These are phyloP conservation scores for Malaclemys terrapin DNA, from an alignment of 2,113 vertebrate genomes.

Conservation along the genomic window DNA sequence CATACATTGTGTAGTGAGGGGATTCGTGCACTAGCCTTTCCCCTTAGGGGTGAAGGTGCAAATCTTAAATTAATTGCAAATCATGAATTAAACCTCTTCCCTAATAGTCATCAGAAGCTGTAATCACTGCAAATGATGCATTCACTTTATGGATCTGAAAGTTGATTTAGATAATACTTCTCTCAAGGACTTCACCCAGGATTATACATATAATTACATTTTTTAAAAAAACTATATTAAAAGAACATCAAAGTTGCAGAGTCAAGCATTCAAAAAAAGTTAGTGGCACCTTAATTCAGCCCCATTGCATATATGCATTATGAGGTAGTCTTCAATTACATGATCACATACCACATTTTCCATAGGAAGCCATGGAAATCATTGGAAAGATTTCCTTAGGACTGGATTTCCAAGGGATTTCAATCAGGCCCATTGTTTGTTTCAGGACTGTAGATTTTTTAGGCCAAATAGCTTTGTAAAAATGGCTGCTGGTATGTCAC, in stretches of 20 bases:
- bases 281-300: not conserved
- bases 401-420: not conserved
- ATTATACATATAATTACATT: not conserved
- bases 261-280: not conserved
- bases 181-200: not conserved
- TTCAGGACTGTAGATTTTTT: not conserved
- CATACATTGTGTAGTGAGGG: not conserved
- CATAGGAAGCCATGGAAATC: not conserved
- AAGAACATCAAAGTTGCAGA: not conserved
- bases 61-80: not conserved
- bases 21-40: not conserved
- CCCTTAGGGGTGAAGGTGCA: not conserved
- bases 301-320: accelerated
- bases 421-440: accelerated
- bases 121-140: not conserved
- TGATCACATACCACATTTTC: not conserved
- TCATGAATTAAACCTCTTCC: not conserved
- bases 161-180: not conserved
- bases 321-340: not conserved
- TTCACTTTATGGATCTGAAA: not conserved
- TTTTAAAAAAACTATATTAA: not conserved
- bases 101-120: not conserved
- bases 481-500: not conserved
- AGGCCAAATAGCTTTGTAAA: not conserved
- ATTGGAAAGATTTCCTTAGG: not conserved